phyloP scores from a whole-genome alignment of 2,888 invertebrate genomes.

The Agrilus mali region DNA sequence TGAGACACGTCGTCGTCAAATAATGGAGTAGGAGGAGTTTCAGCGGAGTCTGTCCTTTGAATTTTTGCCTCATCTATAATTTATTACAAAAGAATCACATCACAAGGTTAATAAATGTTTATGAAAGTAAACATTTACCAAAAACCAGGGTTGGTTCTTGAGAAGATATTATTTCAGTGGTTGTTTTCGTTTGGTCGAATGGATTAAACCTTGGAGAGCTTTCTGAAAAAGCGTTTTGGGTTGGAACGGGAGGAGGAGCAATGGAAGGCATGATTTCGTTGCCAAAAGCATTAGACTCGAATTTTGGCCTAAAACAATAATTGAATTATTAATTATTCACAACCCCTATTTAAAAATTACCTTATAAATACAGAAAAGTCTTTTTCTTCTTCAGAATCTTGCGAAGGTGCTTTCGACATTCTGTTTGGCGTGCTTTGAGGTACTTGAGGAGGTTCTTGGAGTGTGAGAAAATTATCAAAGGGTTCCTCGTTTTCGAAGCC shows the following conservation, averaged over 20 bases:
- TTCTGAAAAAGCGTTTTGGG: constrained; percentile 39
- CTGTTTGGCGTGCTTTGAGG: constrained; percentile 55
- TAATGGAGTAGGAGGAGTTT: constrained; percentile 83
- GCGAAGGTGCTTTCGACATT: constrained; percentile 48
- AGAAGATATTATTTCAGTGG: constrained; percentile 28
- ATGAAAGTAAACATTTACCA: constrained; percentile 21
- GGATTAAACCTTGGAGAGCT: constrained; percentile 63
- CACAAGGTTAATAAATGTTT: background rate
- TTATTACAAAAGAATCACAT: constrained; percentile 5
- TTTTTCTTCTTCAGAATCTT: constrained; percentile 67
- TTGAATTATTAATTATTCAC: background rate
- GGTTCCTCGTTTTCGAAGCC: constrained; percentile 61
- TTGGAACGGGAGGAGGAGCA: constrained; percentile 52
- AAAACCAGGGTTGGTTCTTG: constrained; percentile 27
- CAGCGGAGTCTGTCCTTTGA: constrained; percentile 49
- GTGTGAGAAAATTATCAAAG: constrained; percentile 69
- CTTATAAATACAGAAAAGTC: constrained; percentile 73
- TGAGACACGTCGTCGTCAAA: constrained; percentile 89
- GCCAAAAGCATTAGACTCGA: constrained; percentile 34
- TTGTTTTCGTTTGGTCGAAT: constrained; percentile 50
- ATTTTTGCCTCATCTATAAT: constrained; percentile 24
- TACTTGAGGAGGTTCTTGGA: constrained; percentile 60
- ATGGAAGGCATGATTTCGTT: constrained; percentile 53
- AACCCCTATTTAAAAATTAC: constrained; percentile 29
- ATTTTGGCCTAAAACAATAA: constrained; percentile 39